phyloP scores from a whole-genome alignment of 2,888 invertebrate species.

The Bedellia somnulentella region DNA sequence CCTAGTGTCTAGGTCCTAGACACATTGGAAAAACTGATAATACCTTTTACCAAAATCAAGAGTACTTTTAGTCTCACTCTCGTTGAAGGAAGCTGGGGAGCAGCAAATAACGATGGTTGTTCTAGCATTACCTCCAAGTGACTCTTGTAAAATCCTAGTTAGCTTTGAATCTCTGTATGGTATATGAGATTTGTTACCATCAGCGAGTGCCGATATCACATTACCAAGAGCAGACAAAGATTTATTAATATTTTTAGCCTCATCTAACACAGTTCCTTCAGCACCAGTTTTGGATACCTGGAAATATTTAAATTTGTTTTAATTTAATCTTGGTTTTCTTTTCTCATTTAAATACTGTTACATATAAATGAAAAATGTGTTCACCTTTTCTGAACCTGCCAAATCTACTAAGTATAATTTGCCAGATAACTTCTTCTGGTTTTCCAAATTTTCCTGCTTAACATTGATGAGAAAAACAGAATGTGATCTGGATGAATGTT shows the following conservation, averaged over 20 bases:
- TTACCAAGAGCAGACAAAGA: slow-evolving; percentile 98
- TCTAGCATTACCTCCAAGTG: slow-evolving; percentile 97
- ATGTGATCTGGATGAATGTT: slow-evolving; percentile 99
- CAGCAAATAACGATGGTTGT: slow-evolving; percentile 99
- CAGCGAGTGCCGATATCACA: slow-evolving; percentile 98
- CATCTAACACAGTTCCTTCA: slow-evolving; percentile 97
- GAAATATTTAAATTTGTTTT: slow-evolving; percentile 2
- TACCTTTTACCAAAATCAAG: slow-evolving; percentile 96
- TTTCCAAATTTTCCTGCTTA: slow-evolving; percentile 98
- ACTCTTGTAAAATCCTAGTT: slow-evolving; percentile 98
- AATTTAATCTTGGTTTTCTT: neutral
- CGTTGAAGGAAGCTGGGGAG: slow-evolving; percentile 98
- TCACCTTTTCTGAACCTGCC: slow-evolving; percentile 98
- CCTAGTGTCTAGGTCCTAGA: too few relatives aligned
- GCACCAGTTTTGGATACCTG: slow-evolving; percentile 98
- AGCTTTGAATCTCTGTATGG: slow-evolving; percentile 99
- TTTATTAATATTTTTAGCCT: slow-evolving; percentile 99
- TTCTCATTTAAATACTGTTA: neutral
- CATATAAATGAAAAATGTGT: slow-evolving; percentile 6
- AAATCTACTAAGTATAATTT: slow-evolving; percentile 99
- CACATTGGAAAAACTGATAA: too few relatives aligned
- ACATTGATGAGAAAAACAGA: slow-evolving; percentile 99
- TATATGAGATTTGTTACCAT: slow-evolving; percentile 99
- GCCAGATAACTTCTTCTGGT: slow-evolving; percentile 97
- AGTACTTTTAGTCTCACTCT: slow-evolving; percentile 98